phyloP scores from a whole-genome alignment of 2,113 vertebrate species.

The Phalacrocorax brasilianus region DNA sequence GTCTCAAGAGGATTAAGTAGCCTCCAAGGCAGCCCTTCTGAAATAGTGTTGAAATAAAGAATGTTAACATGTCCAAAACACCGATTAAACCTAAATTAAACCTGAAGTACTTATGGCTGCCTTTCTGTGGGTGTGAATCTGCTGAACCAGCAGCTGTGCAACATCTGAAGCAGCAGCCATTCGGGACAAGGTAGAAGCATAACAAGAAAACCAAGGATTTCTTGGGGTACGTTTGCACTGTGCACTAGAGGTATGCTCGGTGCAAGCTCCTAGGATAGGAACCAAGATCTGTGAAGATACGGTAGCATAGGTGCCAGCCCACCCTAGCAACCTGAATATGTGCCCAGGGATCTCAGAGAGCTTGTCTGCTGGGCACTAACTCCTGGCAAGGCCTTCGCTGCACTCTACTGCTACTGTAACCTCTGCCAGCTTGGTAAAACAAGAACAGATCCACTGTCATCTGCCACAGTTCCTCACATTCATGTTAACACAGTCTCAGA shows the following conservation, averaged over 20 bases:
- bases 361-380: neutral
- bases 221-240: neutral
- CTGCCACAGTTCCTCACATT: neutral
- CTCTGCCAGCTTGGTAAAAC: neutral
- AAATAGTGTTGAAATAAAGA: conserved; percentile 32
- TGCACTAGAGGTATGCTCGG: neutral
- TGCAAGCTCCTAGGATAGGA: neutral
- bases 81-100: conserved; percentile 22
- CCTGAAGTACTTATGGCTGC: neutral
- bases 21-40: conserved; percentile 4
- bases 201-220: neutral
- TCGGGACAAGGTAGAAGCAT: neutral
- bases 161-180: neutral
- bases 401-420: neutral
- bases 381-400: neutral
- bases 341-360: neutral
- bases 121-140: neutral
- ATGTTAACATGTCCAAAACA: neutral
- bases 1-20: neutral
- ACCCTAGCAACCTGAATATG: neutral
- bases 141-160: conserved; percentile 5
- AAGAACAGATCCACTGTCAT: neutral
- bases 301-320: neutral
- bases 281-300: neutral
- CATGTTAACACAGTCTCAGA: neutral